Base-by-base conservation (phyloP, 2,113 vertebrate genomes). In the Lepus timidus region DNA sequence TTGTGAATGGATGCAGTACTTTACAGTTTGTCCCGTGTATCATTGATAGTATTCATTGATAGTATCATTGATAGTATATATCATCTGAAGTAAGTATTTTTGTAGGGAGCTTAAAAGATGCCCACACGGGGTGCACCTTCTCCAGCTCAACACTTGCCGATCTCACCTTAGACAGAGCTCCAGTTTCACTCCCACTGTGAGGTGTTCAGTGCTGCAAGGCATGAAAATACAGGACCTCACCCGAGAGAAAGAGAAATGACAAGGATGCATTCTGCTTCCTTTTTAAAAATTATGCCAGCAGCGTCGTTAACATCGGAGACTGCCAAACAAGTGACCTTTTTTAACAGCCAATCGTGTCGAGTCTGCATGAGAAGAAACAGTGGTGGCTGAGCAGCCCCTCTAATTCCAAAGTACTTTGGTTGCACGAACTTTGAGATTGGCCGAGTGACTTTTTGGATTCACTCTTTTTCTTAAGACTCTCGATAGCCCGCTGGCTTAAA, bases 381-480 rank as follows among this genome's bases (percentile, higher is more conserved):
- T 25, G 27, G 1, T 17, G 76, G 75, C 68, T 76, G 36, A 62
- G 52, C 22, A 33, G 2, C 10, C 20, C 16, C n/a, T 17, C 20
- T 58, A 84, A 27, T 33, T 78, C 1, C 51, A 68, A 64, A 67
- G 49, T 62, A 49, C 25, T 68, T 70, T 78, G 55, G 62, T 55
- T 71, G 10, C 17, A 52, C 75, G 20, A 79, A 74, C 51, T 67
- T 80, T 61, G 64, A 94, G 31, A 62, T 70, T 70, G 44, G 68
- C 70, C 62, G 39, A 73, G 62, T 9, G 19, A 58, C 16, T 80
- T 95, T 44, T 88, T 73, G 64, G n/a, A 84, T 74, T 96, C 31
- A 31, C 17, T 84, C 39, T 39, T 61, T 76, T 76, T 92, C 39
- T 68, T 61, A 76, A 70, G 61, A 90, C 9, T 6, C 10, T 67